phyloP scores from a whole-genome alignment of 2,113 vertebrate species.

The Sigmodon hispidus region DNA sequence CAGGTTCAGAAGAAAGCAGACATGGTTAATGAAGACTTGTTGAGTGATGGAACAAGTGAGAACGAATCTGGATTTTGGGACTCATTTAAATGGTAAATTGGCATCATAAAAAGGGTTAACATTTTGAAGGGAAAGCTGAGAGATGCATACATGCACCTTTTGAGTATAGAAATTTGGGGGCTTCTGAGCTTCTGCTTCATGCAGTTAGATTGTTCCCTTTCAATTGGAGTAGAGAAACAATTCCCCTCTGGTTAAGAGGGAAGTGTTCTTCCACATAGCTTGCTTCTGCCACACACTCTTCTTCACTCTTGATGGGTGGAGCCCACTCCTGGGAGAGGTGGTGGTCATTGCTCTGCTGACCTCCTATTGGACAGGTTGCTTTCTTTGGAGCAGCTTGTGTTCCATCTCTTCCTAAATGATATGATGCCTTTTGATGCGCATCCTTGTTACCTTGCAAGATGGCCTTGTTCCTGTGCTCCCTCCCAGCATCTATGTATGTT shows the following conservation, averaged over 20 bases:
- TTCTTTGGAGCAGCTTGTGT: not conserved
- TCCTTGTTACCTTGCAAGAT: not conserved
- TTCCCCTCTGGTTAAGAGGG: not conserved
- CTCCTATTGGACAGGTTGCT: not conserved
- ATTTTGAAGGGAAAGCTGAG: not conserved
- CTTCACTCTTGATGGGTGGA: not conserved
- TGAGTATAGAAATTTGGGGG: not conserved
- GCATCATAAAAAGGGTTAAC: not conserved
- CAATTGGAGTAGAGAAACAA: not conserved
- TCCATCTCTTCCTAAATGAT: not conserved
- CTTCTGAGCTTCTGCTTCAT: not conserved
- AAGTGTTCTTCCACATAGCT: not conserved
- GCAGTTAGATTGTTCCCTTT: not conserved
- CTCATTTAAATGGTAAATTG: slow-evolving; percentile 93
- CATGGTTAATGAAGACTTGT: slow-evolving; percentile 95
- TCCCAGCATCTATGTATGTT: not conserved
- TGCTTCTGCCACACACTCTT: not conserved
- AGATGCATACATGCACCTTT: not conserved
- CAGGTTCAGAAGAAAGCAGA: slow-evolving; percentile 99
- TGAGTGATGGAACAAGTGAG: slow-evolving; percentile 93
- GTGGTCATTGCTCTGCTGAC: not conserved
- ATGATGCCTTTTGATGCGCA: too few relatives aligned
- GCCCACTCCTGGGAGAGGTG: not conserved
- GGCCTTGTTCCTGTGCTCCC: not conserved
- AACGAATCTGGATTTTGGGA: slow-evolving; percentile 97